Conservation (phyloP, 2,797 vertebrate species). For the Bucorvus abyssinicus region DNA sequence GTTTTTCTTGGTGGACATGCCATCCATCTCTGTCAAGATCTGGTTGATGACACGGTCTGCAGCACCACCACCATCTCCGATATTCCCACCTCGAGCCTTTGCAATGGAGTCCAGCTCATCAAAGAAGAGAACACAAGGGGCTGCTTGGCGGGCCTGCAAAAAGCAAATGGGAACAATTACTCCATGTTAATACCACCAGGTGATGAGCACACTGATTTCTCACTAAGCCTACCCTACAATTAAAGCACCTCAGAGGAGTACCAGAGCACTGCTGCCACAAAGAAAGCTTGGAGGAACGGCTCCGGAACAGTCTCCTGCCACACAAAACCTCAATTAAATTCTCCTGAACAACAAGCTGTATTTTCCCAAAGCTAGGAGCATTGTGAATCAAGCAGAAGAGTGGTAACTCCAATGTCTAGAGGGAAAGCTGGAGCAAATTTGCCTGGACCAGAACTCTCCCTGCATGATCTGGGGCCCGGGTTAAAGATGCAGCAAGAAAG, state of each 20-base stretch:
- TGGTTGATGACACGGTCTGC: slow-evolving; percentile 97
- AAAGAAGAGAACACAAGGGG: slow-evolving; percentile 95
- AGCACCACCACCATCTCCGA: slow-evolving; percentile 93
- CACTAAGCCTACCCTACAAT: neutral
- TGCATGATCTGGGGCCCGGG: neutral
- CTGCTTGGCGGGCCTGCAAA: slow-evolving; percentile 90
- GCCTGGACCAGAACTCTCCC: neutral
- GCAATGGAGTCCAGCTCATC: slow-evolving; percentile 97
- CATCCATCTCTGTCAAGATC: slow-evolving; percentile 97
- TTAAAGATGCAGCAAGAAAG: too few relatives aligned
- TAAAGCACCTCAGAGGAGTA: neutral
- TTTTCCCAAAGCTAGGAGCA: neutral
- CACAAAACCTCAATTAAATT: neutral
- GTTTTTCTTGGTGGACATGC: slow-evolving; percentile 98
- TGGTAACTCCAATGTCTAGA: neutral
- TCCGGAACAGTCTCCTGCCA: neutral
- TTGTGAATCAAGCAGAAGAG: neutral
- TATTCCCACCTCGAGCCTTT: slow-evolving; percentile 95
- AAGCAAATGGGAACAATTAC: neutral
- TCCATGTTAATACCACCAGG: neutral
- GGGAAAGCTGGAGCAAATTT: neutral
- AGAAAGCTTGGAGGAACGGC: neutral
- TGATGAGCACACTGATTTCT: neutral
- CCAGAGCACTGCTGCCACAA: neutral
- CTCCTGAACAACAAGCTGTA: neutral